Evolutionary conservation across 2,888 invertebrate genomes (phyloP), one percentile per base, ranked within the genome.

Genomic region (Drosophila prolongata): DNA sequence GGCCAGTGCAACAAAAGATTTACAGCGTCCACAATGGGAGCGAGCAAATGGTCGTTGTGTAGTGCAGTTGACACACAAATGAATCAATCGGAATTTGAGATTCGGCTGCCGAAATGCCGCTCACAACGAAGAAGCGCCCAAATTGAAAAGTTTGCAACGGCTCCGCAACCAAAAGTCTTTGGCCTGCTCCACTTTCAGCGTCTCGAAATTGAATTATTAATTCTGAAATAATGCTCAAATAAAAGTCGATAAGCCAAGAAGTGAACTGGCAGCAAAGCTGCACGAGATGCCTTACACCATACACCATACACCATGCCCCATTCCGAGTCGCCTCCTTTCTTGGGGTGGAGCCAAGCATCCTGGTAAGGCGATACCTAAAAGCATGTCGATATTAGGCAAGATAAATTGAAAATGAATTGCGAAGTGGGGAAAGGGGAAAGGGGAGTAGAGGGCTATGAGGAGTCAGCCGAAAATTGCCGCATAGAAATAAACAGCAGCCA

Each of bases 361-460:
- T 47, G 34, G 38, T 57, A 57, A 61, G 64, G 57, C 67, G 64
- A 62, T 68, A 68, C 88, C 75, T 79, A 72, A 72, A 76, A 79
- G 73, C 87, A 79, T 87, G 89, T 87, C 89, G 87, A 89, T 89
- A 89, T 87, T 87, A 87, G 84, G 87, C 87, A 79, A 87, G 89
- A 89, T 84, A 84, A 89, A 84, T 84, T 84, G 87, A 87, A 84
- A 84, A 88, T 78, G 87, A 89, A 84, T 89, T 87, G 85, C 81
- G 67, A 77, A 87, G 68, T 67, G 65, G 49, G 54, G 56, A 47
- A n/a, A n/a, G n/a, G n/a, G n/a, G n/a, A n/a, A n/a, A n/a, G n/a
- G n/a, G 11, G n/a, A 3, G 24, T 24, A 13, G 44, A 3, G 47
- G 52, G 37, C 46, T 16, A 8, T 14, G 46, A 40, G 53, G 47